A percentile compares a stretch with the other conserved stretches of the same genome.
Conservation (phyloP, 2,113 vertebrate species). For the Eulemur macaco region DNA sequence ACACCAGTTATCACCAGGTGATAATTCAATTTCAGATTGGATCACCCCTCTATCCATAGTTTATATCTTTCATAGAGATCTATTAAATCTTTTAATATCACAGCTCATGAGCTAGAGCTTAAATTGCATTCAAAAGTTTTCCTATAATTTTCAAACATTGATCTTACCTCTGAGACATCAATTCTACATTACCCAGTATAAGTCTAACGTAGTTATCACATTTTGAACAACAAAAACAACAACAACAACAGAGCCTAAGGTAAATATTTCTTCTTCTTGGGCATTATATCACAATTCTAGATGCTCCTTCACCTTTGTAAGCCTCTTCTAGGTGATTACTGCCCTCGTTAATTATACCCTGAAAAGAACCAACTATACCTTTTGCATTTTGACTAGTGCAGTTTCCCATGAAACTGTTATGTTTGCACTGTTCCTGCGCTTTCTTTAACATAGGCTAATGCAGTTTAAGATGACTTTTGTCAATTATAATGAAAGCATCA, state of each 20-base stretch:
- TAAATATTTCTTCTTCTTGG: neutral
- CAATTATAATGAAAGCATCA: neutral
- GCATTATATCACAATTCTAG: neutral
- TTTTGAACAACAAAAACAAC: neutral
- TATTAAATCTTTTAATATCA: neutral
- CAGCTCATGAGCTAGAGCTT: neutral
- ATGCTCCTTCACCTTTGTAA: neutral
- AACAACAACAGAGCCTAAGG: neutral
- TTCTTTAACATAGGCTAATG: neutral
- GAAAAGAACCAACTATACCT: neutral
- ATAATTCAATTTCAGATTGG: neutral
- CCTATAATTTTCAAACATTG: neutral
- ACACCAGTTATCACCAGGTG: rapidly evolving
- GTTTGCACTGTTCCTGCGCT: neutral
- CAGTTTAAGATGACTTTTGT: neutral
- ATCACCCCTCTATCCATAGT: too few species aligned
- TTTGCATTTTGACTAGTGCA: neutral
- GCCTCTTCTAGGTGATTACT: too few species aligned
- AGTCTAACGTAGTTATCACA: neutral
- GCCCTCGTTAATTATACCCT: neutral
- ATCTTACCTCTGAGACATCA: neutral
- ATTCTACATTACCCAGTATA: neutral
- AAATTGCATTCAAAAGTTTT: neutral
- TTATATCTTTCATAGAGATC: neutral
- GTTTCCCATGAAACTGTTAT: neutral